Conservation (phyloP, 2,113 vertebrate genomes). For the Bos taurus region DNA sequence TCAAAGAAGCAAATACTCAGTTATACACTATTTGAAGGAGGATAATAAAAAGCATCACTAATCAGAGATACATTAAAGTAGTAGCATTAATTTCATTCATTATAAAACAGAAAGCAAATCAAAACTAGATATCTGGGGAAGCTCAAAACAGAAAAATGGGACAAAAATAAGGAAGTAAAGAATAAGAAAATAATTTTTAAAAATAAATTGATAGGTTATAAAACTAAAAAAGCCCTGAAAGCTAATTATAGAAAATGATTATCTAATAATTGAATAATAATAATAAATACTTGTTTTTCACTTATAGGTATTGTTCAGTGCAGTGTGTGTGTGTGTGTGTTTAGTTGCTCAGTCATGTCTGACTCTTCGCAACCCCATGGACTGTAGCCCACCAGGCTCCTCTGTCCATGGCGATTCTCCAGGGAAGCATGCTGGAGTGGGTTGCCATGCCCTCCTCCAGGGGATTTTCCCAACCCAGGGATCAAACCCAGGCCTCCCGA, state of each 20-base stretch:
- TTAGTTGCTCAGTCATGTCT: neutral
- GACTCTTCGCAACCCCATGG: neutral
- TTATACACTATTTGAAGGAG: neutral
- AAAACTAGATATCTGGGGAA: neutral
- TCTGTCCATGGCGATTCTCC: neutral
- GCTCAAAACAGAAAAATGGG: neutral
- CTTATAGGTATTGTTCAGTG: neutral
- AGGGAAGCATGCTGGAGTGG: neutral
- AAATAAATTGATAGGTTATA: neutral
- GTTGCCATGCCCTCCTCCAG: neutral
- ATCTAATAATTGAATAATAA: neutral
- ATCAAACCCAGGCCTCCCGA: neutral
- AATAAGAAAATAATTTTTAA: neutral
- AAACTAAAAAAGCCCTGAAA: neutral
- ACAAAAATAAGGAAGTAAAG: neutral
- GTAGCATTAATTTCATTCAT: neutral
- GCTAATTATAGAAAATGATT: neutral
- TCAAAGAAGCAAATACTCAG: neutral
- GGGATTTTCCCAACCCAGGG: neutral
- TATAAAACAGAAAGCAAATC: neutral
- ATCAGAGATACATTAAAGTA: conserved; percentile 10
- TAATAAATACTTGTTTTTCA: neutral
- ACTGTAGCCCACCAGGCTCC: neutral
- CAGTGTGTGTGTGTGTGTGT: neutral
- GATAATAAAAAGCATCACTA: neutral